A percentile compares a stretch with the other conserved stretches of the same genome.
Conservation (phyloP, 1,140 invertebrate genomes). For the Acromyrmex echinatior region DNA sequence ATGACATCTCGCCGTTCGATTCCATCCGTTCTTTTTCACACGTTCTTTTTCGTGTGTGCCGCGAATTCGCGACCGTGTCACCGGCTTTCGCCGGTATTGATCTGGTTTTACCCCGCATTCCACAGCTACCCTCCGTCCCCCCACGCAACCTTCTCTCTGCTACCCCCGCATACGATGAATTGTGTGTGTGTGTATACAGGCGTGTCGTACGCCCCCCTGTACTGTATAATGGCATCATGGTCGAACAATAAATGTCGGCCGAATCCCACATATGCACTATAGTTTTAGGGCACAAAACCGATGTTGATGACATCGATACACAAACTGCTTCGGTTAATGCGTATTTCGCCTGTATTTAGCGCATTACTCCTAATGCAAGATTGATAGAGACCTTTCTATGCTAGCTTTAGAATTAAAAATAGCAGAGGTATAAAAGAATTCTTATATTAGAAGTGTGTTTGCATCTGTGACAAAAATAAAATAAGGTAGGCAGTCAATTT, state of each 20-base stretch:
- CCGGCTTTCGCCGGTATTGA: constrained; percentile 76
- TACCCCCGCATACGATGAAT: constrained; percentile 35
- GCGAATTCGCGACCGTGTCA: constrained; percentile 74
- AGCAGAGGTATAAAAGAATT: neutral
- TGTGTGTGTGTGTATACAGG: constrained; percentile 18
- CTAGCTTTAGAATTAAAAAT: neutral
- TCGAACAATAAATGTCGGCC: constrained; percentile 42
- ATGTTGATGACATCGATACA: constrained; percentile 1
- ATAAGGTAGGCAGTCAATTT: neutral
- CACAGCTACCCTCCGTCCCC: constrained; percentile 33
- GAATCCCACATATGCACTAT: constrained; percentile 29
- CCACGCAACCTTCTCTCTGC: constrained; percentile 48
- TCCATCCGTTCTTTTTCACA: constrained; percentile 45
- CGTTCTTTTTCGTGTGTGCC: constrained; percentile 51
- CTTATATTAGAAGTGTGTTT: neutral
- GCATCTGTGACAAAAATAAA: neutral
- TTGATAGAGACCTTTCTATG: neutral
- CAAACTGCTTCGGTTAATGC: neutral
- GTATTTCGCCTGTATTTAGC: neutral
- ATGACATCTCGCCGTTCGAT: neutral
- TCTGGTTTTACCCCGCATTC: constrained; percentile 74
- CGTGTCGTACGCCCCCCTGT: neutral
- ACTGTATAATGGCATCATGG: constrained; percentile 25
- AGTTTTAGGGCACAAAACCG: constrained; percentile 36
- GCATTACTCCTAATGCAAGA: neutral